Base-by-base conservation (phyloP, 1,140 invertebrate genomes). In the Diabrotica virgifera region DNA sequence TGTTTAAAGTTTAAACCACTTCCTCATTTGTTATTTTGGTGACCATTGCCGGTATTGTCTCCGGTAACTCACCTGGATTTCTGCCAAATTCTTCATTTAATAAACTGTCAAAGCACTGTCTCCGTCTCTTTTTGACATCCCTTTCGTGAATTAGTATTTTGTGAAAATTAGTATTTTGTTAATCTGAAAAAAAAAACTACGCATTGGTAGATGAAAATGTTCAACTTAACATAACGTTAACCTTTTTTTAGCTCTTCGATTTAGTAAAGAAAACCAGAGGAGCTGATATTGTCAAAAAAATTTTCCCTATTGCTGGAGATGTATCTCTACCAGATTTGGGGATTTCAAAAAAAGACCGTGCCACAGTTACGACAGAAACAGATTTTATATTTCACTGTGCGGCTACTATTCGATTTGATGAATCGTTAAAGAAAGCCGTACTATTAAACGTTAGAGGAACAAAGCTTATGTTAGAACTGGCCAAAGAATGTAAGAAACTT, bases 251-350 rank as follows among this genome's bases (percentile, higher is more conserved):
- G 73, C 63, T 74, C 0, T 74, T 68, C 64, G 73, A 75, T 12
- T 54, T 59, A 59, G 36, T 73, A 14, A 73, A 73, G 53, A 59
- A 72, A 56, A 50, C 56, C 50, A 59, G 59, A 60, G 73, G 73
- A 6, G 65, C 59, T 12, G 68, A 70, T 7, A 69, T 76, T 11
- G 73, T 86, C 24, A 80, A 86, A 56, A 88, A 90, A 75, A 81
- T 97, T 52, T 77, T 83, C n/a, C 82, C 89, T 2, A 85, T 97
- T 3, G 77, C 80, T 36, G 95, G 95, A 0, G 95, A 98, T 79
- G 89, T 95, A 1, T 80, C 85, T 5, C 71, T 83, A 14, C 84
- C 85, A 12, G 79, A 79, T 9, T 73, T 87, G 6, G 85, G 84
- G 0, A 77, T 87, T 4, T 64, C 74, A 5, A 59, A 72, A 5